Base-by-base conservation (phyloP, 92 coral and sea anemone species). In the Heteractis magnifica region DNA sequence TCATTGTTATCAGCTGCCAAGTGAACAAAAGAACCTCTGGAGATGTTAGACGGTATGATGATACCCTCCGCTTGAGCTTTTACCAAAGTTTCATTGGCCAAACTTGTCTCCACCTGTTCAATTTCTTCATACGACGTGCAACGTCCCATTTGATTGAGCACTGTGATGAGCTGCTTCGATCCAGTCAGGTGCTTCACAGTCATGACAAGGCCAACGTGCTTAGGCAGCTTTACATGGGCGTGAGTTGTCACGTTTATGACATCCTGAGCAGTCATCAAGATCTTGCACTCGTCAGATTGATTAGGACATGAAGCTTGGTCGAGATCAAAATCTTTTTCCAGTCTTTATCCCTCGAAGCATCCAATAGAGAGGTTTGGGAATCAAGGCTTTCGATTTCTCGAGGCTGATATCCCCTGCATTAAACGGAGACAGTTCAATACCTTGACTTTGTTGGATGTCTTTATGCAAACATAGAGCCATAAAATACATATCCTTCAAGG, bases 1-100 rank as follows among this genome's bases (percentile, higher is more conserved):
- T 86, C 90, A 52, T 90, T 78, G 79, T 90, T 86, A 52, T 83
- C 90, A 70, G 85, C 90, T n/a, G 86, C 90, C 82, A 90, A 78
- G 58, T 90, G 92, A 10, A 86, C 75, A 71, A 90, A 89, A 18
- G 76, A 78, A 60, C 87, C 82, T 58, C 85, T 85, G 8, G 4
- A 56, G 51, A 85, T 85, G 83, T 85, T 89, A 34, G 86, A 44
- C 68, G 89, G 92, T 18, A 89, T 81, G 44, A 89, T 10, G 72
- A 86, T 82, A 56, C 84, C 89, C 78, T 49, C 81, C 65, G 12
- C 71, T 11, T 72, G 82, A 18, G 90, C 81, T 83, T 75, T 90
- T 13, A 88, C 93, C 14, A 90, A 49, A 9, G 56, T 79, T 75
- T 90, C 90, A 82, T 86, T 86, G 10, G 90, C 90, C 18, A 86